These are phyloP conservation scores for Pemphigus obesinymphae DNA, from an alignment of 1,140 invertebrate genomes.

Conservation along the genomic window DNA sequence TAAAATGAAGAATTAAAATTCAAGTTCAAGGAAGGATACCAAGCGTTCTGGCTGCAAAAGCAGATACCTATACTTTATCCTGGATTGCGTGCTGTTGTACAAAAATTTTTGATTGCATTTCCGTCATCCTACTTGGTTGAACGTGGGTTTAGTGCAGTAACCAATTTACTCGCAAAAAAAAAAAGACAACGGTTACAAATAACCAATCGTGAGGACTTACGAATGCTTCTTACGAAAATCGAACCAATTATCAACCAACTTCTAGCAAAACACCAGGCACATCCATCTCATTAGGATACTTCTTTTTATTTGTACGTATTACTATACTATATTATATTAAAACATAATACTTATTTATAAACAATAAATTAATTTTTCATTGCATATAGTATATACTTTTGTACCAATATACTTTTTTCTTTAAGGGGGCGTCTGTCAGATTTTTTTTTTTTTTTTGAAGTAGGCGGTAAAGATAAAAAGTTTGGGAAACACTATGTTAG, in stretches of 20 bases:
- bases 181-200: slow-evolving; percentile 1
- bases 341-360: not conserved
- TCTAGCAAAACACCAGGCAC: too few relatives aligned
- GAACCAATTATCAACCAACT: not conserved
- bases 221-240: not conserved
- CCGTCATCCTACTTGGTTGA: too few relatives aligned
- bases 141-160: too few relatives aligned
- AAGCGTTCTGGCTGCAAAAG: too few relatives aligned
- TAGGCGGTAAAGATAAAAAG: not conserved
- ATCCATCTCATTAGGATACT: not conserved
- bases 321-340: not conserved
- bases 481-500: not conserved
- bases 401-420: not conserved
- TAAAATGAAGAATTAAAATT: too few relatives aligned
- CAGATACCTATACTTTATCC: too few relatives aligned
- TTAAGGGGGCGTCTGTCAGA: too few relatives aligned
- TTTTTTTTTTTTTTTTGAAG: too few relatives aligned
- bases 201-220: not conserved
- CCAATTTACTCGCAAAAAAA: not conserved
- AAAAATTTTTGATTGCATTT: too few relatives aligned
- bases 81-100: too few relatives aligned
- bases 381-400: not conserved
- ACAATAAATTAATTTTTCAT: not conserved
- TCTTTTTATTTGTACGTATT: not conserved
- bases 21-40: too few relatives aligned